These are phyloP conservation scores for Folsomia candida DNA, from an alignment of 2,888 invertebrate species.

Conservation along the genomic window DNA sequence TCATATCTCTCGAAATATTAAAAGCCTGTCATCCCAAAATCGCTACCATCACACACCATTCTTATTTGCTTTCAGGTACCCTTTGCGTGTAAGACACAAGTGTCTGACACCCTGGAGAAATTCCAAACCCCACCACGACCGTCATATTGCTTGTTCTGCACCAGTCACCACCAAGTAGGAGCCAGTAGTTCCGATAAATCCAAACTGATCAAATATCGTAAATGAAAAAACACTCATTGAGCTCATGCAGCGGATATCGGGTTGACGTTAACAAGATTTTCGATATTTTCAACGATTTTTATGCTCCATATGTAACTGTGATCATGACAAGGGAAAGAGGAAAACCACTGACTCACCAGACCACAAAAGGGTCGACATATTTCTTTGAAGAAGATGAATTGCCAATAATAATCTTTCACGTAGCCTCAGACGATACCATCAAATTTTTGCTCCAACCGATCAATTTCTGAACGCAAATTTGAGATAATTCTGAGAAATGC, in stretches of 20 bases:
- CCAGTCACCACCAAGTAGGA: neutral
- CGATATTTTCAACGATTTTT: slow-evolving; percentile 2
- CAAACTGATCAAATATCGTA: slow-evolving; percentile 9
- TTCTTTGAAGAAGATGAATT: slow-evolving; percentile 11
- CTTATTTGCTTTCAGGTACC: neutral
- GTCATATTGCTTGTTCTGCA: slow-evolving; percentile 15
- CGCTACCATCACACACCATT: slow-evolving; percentile 2
- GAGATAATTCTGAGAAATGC: too few relatives aligned
- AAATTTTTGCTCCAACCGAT: slow-evolving; percentile 1
- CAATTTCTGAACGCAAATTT: neutral
- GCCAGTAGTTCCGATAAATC: neutral
- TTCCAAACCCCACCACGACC: slow-evolving; percentile 8
- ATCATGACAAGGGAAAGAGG: slow-evolving; percentile 7
- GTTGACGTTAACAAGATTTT: slow-evolving; percentile 14
- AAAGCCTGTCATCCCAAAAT: slow-evolving; percentile 30
- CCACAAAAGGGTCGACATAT: neutral
- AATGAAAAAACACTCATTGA: neutral
- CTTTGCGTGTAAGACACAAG: slow-evolving; percentile 25
- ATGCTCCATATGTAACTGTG: neutral
- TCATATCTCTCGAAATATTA: slow-evolving; percentile 44
- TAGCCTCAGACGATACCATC: neutral
- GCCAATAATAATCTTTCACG: slow-evolving; percentile 11
- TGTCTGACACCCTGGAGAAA: slow-evolving; percentile 37
- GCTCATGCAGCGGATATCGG: neutral
- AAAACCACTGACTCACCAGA: slow-evolving; percentile 8